These are phyloP conservation scores for Chrysolina haemoptera DNA, from an alignment of 2,888 invertebrate genomes.

Conservation along the genomic window DNA sequence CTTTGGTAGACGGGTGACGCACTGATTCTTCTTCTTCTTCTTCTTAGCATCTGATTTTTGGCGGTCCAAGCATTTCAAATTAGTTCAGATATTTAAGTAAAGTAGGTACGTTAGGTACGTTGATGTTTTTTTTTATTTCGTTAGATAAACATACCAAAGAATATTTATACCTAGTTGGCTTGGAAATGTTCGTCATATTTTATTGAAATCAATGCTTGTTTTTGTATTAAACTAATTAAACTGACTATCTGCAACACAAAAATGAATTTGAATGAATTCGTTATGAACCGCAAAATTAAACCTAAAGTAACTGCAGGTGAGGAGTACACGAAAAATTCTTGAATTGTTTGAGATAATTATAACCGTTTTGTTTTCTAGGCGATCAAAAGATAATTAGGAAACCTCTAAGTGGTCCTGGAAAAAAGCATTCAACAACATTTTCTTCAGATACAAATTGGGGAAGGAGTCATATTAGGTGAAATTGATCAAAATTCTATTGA, in stretches of 20 bases:
- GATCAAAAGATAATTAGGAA: not conserved
- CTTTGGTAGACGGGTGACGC: too few relatives aligned
- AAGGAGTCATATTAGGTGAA: conserved; percentile 26
- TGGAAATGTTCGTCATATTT: too few relatives aligned
- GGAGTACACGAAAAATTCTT: not conserved
- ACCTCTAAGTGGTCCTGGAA: not conserved
- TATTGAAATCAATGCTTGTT: too few relatives aligned
- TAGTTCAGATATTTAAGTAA: too few relatives aligned
- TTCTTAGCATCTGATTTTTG: too few relatives aligned
- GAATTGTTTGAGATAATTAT: too few relatives aligned
- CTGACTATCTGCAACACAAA: not conserved
- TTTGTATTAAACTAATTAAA: not conserved
- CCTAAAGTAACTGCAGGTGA: not conserved
- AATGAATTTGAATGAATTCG: conserved; percentile 29
- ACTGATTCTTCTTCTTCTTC: too few relatives aligned
- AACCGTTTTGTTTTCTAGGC: not conserved
- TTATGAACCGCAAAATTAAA: conserved; percentile 23
- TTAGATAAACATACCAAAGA: too few relatives aligned
- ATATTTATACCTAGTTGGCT: too few relatives aligned
- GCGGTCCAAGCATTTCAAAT: too few relatives aligned
- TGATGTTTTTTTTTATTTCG: too few relatives aligned
- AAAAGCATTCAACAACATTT: conserved; percentile 12
- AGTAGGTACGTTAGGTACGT: too few relatives aligned
- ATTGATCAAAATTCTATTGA: not conserved
- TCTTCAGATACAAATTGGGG: conserved; percentile 28